phyloP scores from a whole-genome alignment of 1,140 invertebrate genomes.

The Cyphomyrmex costatus region DNA sequence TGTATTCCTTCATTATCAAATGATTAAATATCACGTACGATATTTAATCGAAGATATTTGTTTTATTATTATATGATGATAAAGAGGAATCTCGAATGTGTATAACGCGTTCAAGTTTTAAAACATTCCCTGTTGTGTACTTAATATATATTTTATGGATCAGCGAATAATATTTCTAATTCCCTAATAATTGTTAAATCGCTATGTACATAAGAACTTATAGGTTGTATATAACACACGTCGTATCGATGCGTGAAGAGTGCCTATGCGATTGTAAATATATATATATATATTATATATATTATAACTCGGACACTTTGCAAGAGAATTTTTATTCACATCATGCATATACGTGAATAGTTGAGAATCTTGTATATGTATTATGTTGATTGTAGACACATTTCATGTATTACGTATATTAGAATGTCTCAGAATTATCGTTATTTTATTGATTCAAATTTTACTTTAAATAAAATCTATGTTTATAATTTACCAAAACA shows the following conservation, averaged over 20 bases:
- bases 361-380: slow-evolving; percentile 4
- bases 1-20: slow-evolving; percentile 25
- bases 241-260: slow-evolving; percentile 56
- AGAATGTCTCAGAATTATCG: slow-evolving; percentile 1
- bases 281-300: slow-evolving; percentile 37
- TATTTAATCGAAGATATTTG: slow-evolving; percentile 39
- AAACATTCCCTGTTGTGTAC: slow-evolving; percentile 79
- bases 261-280: slow-evolving; percentile 67
- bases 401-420: slow-evolving; percentile 52
- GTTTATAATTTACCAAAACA: neutral
- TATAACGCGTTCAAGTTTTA: slow-evolving; percentile 50
- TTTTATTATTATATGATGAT: slow-evolving; percentile 44
- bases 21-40: neutral
- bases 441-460: neutral
- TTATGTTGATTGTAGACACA: slow-evolving; percentile 63
- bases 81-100: slow-evolving; percentile 29
- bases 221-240: slow-evolving; percentile 56
- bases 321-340: slow-evolving; percentile 44
- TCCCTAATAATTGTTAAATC: slow-evolving; percentile 34
- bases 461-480: slow-evolving; percentile 1
- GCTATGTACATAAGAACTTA: slow-evolving; percentile 63
- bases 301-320: slow-evolving; percentile 39
- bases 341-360: slow-evolving; percentile 3
- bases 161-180: slow-evolving; percentile 47
- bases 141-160: slow-evolving; percentile 78